Percentiles rank a stretch among this genome's conserved stretches.
phyloP scores from a whole-genome alignment of 2,113 vertebrate species.

The Caretta caretta region DNA sequence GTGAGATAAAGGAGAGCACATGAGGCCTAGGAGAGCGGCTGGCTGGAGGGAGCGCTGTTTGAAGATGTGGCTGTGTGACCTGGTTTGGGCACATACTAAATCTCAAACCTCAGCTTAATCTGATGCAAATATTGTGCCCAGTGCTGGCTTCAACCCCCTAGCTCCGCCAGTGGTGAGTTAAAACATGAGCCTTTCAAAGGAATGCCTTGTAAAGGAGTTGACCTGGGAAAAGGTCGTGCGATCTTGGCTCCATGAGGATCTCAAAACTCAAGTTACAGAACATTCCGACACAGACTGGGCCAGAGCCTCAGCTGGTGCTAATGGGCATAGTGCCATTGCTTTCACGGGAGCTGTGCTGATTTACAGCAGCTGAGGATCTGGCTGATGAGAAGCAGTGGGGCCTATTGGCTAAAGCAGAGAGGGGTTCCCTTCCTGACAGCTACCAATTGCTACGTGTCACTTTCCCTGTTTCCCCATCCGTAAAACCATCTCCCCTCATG shows the following conservation, averaged over 20 bases:
- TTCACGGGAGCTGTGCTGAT: not conserved
- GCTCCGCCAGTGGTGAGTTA: not conserved
- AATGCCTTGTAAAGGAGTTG: not conserved
- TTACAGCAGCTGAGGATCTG: not conserved
- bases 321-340: not conserved
- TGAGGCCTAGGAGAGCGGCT: not conserved
- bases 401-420: not conserved
- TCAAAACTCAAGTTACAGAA: not conserved
- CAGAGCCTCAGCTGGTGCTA: not conserved
- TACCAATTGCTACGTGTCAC: not conserved
- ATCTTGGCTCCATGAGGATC: not conserved
- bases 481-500: not conserved
- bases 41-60: not conserved
- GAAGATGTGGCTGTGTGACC: not conserved
- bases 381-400: not conserved
- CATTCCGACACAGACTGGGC: not conserved
- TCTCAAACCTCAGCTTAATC: not conserved
- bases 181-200: not conserved
- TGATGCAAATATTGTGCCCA: not conserved
- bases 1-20: not conserved
- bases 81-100: not conserved
- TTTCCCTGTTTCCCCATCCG: not conserved
- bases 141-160: not conserved
- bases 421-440: not conserved
- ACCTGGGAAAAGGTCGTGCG: not conserved